Evolutionary conservation across 2,888 invertebrate genomes (phyloP), one percentile per base, ranked within the genome.

Genomic region (Hyposoter dolosus): DNA sequence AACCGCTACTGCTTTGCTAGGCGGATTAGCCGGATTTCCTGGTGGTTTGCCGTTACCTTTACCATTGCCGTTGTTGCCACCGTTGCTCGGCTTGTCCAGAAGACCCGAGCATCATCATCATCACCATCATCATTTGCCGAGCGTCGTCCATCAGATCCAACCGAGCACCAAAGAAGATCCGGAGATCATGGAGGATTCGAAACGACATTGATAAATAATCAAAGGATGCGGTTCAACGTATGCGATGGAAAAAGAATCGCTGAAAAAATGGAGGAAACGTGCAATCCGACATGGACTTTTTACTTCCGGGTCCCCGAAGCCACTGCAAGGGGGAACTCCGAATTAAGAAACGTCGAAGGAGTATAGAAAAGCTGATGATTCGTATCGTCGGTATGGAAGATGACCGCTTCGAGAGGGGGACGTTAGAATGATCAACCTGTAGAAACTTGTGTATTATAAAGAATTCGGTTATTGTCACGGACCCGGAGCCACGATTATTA

Each of bases 1-100:
- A 0, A 98, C 99, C 0, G 98, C 98, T 68, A 92, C 93, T 78
- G 93, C 93, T 0, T 89, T 93, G 43, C 89, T 93, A 28, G 94
- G 94, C 5, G 94, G 92, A 5, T 87, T 93, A 17, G 92, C 93
- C 10, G 90, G 91, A 0, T 92, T 93, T 87, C 91, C 93, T 17
- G 93, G 93, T 7, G 94, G 93, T n/a, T 88, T 94, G 35, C 93
- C 93, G 1, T 88, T 93, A 76, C 94, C 95, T 63, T 92, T 95
- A 53, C 95, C 95, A 83, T 94, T 95, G 88, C 95, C 95, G 89
- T 94, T 93, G 92, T 94, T 94, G 93, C 96, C 94, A 89, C 95
- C 93, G 89, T 93, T 88, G 90, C 94, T 92, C 92, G 90, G 95
- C 90, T 83, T 95, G 90, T 93, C 95, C 92, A 68, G 95, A 85